Evolutionary conservation across 1,140 invertebrate species (phyloP).

Genomic region (Macrobrachium rosenbergii): DNA sequence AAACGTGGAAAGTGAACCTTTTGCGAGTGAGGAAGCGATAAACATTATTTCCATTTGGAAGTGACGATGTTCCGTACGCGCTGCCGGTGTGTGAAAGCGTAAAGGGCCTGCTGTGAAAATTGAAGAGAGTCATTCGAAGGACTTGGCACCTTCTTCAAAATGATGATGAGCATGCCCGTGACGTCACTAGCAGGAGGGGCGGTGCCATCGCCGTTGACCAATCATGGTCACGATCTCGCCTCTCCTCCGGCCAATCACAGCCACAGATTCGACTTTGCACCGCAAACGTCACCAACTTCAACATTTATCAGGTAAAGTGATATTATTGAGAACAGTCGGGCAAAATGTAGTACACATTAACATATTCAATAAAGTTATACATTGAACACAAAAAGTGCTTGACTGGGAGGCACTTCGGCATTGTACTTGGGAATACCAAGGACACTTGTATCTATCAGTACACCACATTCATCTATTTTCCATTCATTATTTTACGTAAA

Average conservation of each 20-base stretch:
- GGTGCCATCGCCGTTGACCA: slow-evolving; percentile 44
- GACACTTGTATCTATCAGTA: too few species aligned
- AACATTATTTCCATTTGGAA: too few species aligned
- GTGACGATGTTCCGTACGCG: too few species aligned
- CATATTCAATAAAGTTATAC: neutral
- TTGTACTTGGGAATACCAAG: too few species aligned
- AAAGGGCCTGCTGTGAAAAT: neutral
- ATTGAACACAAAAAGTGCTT: too few species aligned
- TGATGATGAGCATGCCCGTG: slow-evolving; percentile 60
- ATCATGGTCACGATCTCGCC: slow-evolving; percentile 48
- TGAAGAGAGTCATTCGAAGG: neutral
- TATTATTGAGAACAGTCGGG: too few species aligned
- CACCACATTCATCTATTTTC: too few species aligned
- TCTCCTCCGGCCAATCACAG: slow-evolving; percentile 47
- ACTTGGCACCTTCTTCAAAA: slow-evolving; percentile 40
- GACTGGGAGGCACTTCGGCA: too few species aligned
- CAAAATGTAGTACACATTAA: too few species aligned
- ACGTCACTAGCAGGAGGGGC: slow-evolving; percentile 50
- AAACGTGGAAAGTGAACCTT: too few species aligned
- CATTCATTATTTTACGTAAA: too few species aligned
- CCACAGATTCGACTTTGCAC: slow-evolving; percentile 53
- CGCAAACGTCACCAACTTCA: slow-evolving; percentile 38
- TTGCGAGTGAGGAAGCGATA: neutral
- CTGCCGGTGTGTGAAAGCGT: neutral
- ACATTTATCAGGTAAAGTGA: slow-evolving; percentile 51